These are phyloP conservation scores for Eupithecia vulgata DNA, from an alignment of 2,888 invertebrate genomes.

Conservation along the genomic window DNA sequence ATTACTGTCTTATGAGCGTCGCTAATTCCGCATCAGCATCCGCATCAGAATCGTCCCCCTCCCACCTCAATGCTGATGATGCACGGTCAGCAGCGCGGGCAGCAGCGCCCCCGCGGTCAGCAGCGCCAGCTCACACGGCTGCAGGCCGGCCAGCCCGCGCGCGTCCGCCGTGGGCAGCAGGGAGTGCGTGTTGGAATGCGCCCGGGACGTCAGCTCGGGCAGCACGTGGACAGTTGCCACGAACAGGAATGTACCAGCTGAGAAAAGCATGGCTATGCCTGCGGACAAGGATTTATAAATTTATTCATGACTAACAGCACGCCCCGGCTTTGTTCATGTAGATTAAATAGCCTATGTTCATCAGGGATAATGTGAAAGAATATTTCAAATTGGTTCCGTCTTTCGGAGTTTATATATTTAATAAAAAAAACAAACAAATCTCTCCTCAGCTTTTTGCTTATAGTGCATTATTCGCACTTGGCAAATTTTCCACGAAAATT, in stretches of 20 bases:
- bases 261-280: constrained; percentile 98
- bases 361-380: too few relatives aligned
- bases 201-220: constrained; percentile 91
- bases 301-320: too few relatives aligned
- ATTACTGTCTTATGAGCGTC: too few relatives aligned
- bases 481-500: too few relatives aligned
- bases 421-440: too few relatives aligned
- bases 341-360: too few relatives aligned
- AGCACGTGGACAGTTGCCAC: constrained; percentile 99
- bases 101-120: constrained; percentile 94
- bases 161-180: constrained; percentile 68
- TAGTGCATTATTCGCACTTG: too few relatives aligned
- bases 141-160: constrained; percentile 84
- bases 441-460: too few relatives aligned
- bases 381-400: too few relatives aligned
- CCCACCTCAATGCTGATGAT: constrained; percentile 82
- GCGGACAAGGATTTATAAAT: constrained; percentile 29
- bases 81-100: constrained; percentile 95
- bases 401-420: too few relatives aligned
- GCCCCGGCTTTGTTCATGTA: too few relatives aligned
- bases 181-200: constrained; percentile 71
- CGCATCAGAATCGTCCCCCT: neutral
- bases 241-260: constrained; percentile 99
- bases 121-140: constrained; percentile 90
- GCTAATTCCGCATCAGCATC: too few relatives aligned